These are phyloP conservation scores for Halictus ligatus DNA, from an alignment of 2,888 invertebrate species.

Conservation along the genomic window DNA sequence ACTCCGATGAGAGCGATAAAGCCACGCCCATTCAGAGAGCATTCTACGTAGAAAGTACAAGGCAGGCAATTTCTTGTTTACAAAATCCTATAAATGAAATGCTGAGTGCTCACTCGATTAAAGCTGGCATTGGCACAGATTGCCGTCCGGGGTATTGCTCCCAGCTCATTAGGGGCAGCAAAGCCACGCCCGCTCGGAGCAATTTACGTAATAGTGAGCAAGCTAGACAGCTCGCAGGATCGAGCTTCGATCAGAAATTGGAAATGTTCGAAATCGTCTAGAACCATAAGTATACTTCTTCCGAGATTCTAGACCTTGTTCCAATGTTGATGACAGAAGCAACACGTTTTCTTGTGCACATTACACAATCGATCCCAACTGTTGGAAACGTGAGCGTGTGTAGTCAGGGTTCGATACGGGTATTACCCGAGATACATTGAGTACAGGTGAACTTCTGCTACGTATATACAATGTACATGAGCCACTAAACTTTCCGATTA, in stretches of 20 bases:
- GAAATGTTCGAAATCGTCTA: neutral
- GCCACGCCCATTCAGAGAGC: neutral
- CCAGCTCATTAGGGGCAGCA: neutral
- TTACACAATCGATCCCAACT: neutral
- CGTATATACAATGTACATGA: slow-evolving; percentile 17
- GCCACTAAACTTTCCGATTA: slow-evolving; percentile 27
- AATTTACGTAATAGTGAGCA: neutral
- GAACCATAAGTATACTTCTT: neutral
- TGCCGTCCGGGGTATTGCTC: neutral
- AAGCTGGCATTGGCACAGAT: neutral
- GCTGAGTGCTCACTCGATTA: neutral
- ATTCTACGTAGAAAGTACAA: neutral
- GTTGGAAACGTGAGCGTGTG: neutral
- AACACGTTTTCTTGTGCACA: neutral
- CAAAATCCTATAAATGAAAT: neutral
- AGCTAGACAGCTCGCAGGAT: neutral
- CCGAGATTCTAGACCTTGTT: neutral
- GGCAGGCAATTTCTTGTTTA: neutral
- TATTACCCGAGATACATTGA: slow-evolving; percentile 32
- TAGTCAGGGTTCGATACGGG: neutral
- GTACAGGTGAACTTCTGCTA: slow-evolving; percentile 18
- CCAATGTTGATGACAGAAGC: neutral
- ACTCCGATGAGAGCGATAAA: neutral
- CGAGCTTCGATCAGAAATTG: neutral
- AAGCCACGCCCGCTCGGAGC: neutral